Evolutionary conservation across 2,797 vertebrate species (phyloP).

Genomic region (Picus viridis): DNA sequence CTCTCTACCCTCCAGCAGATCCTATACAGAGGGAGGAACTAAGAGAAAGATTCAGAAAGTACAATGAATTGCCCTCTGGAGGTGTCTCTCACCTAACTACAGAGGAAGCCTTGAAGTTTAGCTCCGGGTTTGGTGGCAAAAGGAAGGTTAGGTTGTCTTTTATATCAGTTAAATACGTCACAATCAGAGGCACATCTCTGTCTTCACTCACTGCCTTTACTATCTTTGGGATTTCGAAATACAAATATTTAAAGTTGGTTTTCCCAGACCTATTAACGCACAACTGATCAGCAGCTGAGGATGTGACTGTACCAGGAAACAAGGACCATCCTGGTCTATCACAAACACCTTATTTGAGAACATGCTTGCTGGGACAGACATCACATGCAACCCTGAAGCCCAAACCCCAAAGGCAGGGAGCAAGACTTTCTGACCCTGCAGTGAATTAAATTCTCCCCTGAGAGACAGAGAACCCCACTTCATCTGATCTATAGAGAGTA

Average conservation of each 20-base stretch:
- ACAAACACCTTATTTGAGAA: not conserved
- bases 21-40: not conserved
- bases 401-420: not conserved
- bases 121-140: not conserved
- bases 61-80: not conserved
- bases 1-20: no score
- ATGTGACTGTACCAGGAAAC: not conserved
- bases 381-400: not conserved
- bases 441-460: not conserved
- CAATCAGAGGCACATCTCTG: not conserved
- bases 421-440: not conserved
- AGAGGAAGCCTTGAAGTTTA: not conserved
- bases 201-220: not conserved
- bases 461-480: not conserved
- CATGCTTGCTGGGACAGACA: not conserved
- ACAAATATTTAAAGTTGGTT: not conserved
- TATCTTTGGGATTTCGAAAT: not conserved
- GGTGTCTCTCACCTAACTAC: not conserved
- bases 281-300: not conserved
- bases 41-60: not conserved
- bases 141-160: not conserved
- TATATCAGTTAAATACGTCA: not conserved
- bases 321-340: not conserved
- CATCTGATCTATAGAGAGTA: not conserved
- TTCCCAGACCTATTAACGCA: rapidly evolving